Conservation (phyloP, 2,888 invertebrate genomes). For the Dolichopus griseipennis region DNA sequence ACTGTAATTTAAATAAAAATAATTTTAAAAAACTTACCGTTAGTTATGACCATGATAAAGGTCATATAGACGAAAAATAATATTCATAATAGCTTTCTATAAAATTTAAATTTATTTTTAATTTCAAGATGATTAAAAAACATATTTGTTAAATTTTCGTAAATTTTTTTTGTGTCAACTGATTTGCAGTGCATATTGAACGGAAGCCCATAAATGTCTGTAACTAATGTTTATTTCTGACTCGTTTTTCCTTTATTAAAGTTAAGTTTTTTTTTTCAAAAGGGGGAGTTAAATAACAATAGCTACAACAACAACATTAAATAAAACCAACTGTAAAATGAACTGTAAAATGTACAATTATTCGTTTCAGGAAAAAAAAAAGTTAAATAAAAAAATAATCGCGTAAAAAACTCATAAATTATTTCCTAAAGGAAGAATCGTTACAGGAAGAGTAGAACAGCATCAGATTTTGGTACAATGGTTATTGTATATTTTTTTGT, state of each 20-base stretch:
- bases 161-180: neutral
- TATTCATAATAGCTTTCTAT: no score
- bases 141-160: neutral
- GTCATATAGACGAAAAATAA: no score
- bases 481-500: no score
- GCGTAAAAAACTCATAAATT: slow-evolving; percentile 1
- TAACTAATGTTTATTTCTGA: neutral
- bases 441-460: neutral
- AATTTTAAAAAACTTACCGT: no score
- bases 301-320: neutral
- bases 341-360: no score
- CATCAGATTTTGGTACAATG: neutral
- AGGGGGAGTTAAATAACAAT: neutral
- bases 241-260: neutral
- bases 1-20: no score
- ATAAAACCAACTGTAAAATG: neutral
- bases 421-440: neutral
- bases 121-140: neutral
- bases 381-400: neutral
- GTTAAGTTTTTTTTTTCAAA: no score
- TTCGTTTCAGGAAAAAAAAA: neutral
- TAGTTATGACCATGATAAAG: no score
- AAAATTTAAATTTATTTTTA: no score
- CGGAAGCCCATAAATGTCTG: slow-evolving; percentile 3
- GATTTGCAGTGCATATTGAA: neutral